Conservation (phyloP, 2,797 vertebrate genomes). For the Streptopelia turtur region DNA sequence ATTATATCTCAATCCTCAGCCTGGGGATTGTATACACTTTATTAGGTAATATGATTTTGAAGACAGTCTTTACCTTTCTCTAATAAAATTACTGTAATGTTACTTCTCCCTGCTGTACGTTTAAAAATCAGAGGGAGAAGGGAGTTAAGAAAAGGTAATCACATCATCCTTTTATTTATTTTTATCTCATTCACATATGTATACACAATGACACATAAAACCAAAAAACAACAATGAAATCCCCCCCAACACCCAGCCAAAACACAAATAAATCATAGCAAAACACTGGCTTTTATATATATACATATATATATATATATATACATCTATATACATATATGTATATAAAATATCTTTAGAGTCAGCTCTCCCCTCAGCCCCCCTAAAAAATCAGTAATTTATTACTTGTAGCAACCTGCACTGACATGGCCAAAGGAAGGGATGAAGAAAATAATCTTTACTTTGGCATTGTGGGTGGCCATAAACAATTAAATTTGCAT, state of each 20-base stretch:
- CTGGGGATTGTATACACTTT: not conserved
- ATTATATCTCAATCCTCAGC: not conserved
- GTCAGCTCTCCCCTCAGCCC: rapidly evolving
- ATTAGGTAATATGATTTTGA: slow-evolving; percentile 7
- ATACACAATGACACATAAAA: rapidly evolving
- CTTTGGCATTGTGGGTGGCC: not conserved
- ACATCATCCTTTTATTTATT: not conserved
- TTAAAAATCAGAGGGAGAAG: not conserved
- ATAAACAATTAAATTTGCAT: not conserved
- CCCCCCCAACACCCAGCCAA: not conserved
- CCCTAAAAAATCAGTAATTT: not conserved
- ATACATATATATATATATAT: not conserved
- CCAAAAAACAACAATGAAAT: too few relatives aligned
- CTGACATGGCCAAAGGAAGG: not conserved
- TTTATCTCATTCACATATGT: not conserved
- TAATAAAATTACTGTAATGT: not conserved
- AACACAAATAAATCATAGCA: not conserved
- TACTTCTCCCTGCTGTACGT: not conserved
- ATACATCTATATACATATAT: too few relatives aligned
- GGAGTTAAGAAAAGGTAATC: not conserved
- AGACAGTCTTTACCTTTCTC: not conserved
- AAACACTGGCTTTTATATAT: not conserved
- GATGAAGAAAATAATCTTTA: not conserved
- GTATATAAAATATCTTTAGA: not conserved
- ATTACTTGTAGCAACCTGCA: not conserved